These are phyloP conservation scores for Euborellia annulipes DNA, from an alignment of 1,140 invertebrate genomes.

Conservation along the genomic window DNA sequence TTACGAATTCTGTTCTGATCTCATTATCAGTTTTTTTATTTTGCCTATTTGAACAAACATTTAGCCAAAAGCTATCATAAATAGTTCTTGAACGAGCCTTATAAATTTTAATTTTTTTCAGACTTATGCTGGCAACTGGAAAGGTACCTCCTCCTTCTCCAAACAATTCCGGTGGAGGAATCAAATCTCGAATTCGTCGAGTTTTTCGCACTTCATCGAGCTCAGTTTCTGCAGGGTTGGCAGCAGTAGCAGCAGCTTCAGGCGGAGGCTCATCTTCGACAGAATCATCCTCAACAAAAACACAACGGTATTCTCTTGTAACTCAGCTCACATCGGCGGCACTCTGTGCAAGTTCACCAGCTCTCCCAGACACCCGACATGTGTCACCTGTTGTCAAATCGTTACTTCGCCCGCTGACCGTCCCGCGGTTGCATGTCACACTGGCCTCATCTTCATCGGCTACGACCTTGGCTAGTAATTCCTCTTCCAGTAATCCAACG, in stretches of 20 bases:
- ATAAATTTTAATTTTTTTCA: no score
- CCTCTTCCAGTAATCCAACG: no score
- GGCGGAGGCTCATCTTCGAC: constrained; percentile 3
- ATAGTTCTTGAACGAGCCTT: no score
- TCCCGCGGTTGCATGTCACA: constrained; percentile 37
- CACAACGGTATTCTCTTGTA: constrained; percentile 27
- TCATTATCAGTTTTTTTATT: no score
- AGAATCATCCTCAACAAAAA: not conserved
- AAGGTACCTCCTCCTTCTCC: no score
- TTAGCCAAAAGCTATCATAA: no score
- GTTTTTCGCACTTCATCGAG: constrained; percentile 34
- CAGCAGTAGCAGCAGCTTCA: constrained; percentile 8
- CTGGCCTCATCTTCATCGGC: constrained; percentile 8
- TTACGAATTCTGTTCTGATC: no score
- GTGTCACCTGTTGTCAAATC: constrained; percentile 37
- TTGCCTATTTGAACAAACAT: no score
- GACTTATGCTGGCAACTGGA: no score
- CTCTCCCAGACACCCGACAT: constrained; percentile 30
- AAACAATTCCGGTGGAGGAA: constrained; percentile 16
- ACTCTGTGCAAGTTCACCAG: constrained; percentile 41
- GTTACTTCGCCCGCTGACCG: constrained; percentile 37
- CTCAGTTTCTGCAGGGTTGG: constrained; percentile 25
- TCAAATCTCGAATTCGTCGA: constrained; percentile 38
- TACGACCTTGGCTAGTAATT: not conserved
- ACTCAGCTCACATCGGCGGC: constrained; percentile 43